phyloP scores from a whole-genome alignment of 1,140 invertebrate species.

The Stegodyphus mimosarum region DNA sequence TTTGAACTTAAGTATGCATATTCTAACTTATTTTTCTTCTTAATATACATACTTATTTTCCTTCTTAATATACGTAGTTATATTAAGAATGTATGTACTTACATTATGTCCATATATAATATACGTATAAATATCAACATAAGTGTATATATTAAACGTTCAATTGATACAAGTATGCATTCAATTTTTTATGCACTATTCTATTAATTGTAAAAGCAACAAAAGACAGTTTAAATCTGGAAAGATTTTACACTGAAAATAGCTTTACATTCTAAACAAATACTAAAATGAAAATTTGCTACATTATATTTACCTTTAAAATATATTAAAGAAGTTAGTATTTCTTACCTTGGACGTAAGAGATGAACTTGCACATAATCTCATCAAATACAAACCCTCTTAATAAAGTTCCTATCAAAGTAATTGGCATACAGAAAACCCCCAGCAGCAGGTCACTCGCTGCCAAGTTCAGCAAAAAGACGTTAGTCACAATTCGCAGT shows the following conservation, averaged over 20 bases:
- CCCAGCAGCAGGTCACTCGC: slow-evolving; percentile 84
- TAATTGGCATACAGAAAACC: slow-evolving; percentile 89
- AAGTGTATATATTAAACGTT: background rate
- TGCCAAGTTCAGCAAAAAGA: slow-evolving; percentile 72
- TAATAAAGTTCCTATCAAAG: slow-evolving; percentile 82
- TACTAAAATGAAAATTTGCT: too few species aligned
- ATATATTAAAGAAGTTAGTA: background rate
- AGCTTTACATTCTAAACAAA: too few species aligned
- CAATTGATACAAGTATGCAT: too few species aligned
- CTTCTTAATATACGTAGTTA: background rate
- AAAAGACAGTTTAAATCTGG: too few species aligned
- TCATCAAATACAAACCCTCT: slow-evolving; percentile 85
- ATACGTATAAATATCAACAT: background rate
- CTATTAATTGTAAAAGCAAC: too few species aligned
- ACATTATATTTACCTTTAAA: too few species aligned
- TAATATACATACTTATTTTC: background rate
- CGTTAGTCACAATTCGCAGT: slow-evolving; percentile 70
- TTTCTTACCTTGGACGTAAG: slow-evolving; percentile 82
- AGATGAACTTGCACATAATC: slow-evolving; percentile 83
- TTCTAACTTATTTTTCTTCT: too few species aligned
- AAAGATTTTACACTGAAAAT: too few species aligned
- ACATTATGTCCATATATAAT: background rate
- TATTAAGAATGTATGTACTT: background rate
- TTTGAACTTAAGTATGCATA: too few species aligned
- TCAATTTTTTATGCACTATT: too few species aligned